phyloP scores from a whole-genome alignment of 2,888 invertebrate species.

The Hecatera dysodea region DNA sequence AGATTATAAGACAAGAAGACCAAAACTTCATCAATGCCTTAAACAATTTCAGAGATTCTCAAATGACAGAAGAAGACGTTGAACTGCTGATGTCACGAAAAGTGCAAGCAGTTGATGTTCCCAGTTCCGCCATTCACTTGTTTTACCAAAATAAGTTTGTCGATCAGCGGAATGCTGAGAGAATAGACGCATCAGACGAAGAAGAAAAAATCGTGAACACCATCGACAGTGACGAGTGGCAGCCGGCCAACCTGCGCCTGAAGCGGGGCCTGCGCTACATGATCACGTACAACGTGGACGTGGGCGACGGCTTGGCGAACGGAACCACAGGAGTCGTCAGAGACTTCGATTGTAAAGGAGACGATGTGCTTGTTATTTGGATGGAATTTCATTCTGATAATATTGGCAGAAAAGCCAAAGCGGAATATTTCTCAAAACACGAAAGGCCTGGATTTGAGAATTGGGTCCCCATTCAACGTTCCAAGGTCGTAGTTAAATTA shows the following conservation, averaged over 20 bases:
- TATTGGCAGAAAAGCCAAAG: conserved; percentile 12
- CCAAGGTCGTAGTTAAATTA: conserved; percentile 5
- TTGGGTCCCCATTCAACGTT: conserved; percentile 8
- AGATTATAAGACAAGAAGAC: conserved; percentile 48
- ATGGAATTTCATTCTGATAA: conserved; percentile 11
- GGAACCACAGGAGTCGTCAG: conserved; percentile 17
- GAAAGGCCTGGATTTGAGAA: conserved; percentile 8
- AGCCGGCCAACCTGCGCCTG: not conserved
- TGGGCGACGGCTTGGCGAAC: conserved; percentile 14
- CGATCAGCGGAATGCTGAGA: conserved; percentile 1
- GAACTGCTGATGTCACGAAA: conserved; percentile 36
- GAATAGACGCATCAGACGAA: conserved; percentile 6
- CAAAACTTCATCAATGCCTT: conserved; percentile 48
- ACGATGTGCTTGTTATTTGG: conserved; percentile 15
- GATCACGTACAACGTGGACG: conserved; percentile 14
- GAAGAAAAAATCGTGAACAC: conserved; percentile 1
- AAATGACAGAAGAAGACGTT: conserved; percentile 46
- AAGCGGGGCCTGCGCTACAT: conserved; percentile 7
- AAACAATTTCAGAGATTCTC: conserved; percentile 48
- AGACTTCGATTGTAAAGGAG: conserved; percentile 8
- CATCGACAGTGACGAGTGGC: conserved; percentile 14
- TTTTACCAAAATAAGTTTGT: conserved; percentile 13
- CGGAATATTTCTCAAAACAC: conserved; percentile 9
- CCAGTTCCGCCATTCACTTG: conserved; percentile 17
- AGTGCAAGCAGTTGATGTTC: conserved; percentile 12